phyloP scores from a whole-genome alignment of 2,797 vertebrate genomes.

The Pangasius sanitwongsei region DNA sequence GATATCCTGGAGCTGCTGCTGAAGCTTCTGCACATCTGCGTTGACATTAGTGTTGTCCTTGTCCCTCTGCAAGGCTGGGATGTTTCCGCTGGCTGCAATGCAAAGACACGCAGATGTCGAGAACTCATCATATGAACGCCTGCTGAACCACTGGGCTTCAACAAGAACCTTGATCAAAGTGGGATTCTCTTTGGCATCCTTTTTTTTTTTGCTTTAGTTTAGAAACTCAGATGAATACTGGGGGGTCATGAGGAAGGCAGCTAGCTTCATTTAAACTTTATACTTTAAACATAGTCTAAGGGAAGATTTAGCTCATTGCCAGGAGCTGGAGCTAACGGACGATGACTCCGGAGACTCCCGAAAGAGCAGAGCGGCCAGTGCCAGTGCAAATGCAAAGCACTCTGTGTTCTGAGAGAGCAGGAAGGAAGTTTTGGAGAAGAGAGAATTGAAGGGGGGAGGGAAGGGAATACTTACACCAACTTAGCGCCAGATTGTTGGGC shows the following conservation, averaged over 20 bases:
- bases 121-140: neutral
- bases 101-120: constrained; percentile 32
- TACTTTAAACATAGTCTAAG: neutral
- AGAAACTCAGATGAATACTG: neutral
- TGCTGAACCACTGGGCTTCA: constrained; percentile 21
- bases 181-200: neutral
- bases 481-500: constrained; percentile 86
- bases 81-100: constrained; percentile 90
- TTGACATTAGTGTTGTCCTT: constrained; percentile 99
- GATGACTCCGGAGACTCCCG: neutral
- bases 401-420: constrained; percentile 42
- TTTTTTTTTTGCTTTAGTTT: neutral
- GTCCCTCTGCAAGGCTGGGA: constrained; percentile 94
- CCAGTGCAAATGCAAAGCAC: neutral
- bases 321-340: constrained; percentile 10
- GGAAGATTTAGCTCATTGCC: neutral
- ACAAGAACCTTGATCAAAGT: neutral
- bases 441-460: constrained; percentile 53
- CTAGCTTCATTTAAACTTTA: neutral
- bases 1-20: constrained; percentile 98
- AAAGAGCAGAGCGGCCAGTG: constrained; percentile 23
- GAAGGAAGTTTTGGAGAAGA: constrained; percentile 59
- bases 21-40: constrained; percentile 96
- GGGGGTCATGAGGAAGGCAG: constrained; percentile 6
- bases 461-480: constrained; percentile 84